These are phyloP conservation scores for Berghia stephanieae DNA, from an alignment of 1,140 invertebrate species.

Conservation along the genomic window DNA sequence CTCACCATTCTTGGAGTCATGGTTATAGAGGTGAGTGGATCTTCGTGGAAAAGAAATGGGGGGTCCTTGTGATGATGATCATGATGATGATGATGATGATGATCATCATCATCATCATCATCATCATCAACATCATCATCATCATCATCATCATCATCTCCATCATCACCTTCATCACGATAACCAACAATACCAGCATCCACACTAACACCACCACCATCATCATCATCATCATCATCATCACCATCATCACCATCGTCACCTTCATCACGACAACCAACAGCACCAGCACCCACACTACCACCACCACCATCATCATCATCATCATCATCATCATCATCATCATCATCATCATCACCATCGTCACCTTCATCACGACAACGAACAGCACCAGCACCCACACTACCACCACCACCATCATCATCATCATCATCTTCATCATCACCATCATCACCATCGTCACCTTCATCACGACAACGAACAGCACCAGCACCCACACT, in stretches of 20 bases:
- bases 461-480: not conserved
- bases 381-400: no score
- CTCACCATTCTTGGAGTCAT: conserved; percentile 43
- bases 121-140: conserved; percentile 17
- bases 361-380: not conserved
- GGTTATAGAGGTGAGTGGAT: conserved; percentile 44
- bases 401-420: not conserved
- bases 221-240: not conserved
- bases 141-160: not conserved
- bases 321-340: conserved; percentile 3
- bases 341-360: not conserved
- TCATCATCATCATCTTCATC: conserved; percentile 12
- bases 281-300: not conserved
- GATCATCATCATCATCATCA: not conserved
- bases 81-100: not conserved
- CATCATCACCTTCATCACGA: no score
- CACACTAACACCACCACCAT: no score
- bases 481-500: no score
- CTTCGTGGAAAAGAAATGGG: no score
- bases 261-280: not conserved
- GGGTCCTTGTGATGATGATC: no score
- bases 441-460: not conserved
- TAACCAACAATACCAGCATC: no score
- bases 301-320: conserved; percentile 1
- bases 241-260: conserved; percentile 26